phyloP scores from a whole-genome alignment of 1,140 invertebrate genomes.

The Melanaphis sacchari region DNA sequence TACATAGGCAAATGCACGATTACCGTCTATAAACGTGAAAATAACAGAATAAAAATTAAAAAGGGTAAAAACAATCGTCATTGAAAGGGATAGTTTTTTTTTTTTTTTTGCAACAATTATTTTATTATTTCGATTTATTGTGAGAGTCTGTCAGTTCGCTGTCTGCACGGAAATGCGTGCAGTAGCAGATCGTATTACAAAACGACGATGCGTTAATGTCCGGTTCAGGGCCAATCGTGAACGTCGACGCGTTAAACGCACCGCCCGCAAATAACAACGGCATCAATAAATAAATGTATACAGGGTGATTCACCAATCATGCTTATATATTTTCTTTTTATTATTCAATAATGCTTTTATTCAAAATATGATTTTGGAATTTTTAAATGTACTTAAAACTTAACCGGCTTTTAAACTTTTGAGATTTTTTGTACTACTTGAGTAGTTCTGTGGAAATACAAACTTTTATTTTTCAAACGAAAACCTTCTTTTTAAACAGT shows the following conservation, averaged over 20 bases:
- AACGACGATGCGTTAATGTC: neutral
- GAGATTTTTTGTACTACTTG: no score
- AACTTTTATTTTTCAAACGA: no score
- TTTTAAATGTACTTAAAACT: no score
- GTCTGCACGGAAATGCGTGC: slow-evolving; percentile 15
- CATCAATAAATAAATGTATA: neutral
- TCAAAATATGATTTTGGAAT: no score
- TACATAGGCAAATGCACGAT: neutral
- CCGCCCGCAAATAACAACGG: neutral
- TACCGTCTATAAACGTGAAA: neutral
- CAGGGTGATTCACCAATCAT: no score
- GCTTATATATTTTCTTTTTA: no score
- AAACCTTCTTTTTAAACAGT: no score
- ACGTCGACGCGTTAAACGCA: neutral
- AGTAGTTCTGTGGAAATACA: no score
- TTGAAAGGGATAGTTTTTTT: neutral
- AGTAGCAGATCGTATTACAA: neutral
- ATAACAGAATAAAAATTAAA: neutral
- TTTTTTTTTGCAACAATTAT: neutral
- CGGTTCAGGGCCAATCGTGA: slow-evolving; percentile 47
- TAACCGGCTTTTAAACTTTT: no score
- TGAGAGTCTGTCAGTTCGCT: neutral
- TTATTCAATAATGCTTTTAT: no score
- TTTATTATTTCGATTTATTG: neutral
- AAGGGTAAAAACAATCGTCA: neutral